phyloP scores from a whole-genome alignment of 2,797 vertebrate genomes.

The Parotocinclus haroldoi region DNA sequence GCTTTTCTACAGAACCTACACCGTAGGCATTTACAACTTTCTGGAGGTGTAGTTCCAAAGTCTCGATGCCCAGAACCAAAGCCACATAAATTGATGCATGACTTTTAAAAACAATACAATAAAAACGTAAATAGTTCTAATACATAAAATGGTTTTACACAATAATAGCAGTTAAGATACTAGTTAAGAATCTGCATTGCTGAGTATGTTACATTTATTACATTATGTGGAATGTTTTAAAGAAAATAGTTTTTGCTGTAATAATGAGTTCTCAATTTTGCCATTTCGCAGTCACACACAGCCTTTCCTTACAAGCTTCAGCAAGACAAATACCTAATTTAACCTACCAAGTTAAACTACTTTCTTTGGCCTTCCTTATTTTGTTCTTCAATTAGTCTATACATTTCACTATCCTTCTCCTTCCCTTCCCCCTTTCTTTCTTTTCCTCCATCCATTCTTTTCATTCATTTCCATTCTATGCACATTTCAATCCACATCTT shows the following conservation, averaged over 20 bases:
- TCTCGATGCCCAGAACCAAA: conserved; percentile 21
- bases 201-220: conserved; percentile 18
- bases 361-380: conserved; percentile 46
- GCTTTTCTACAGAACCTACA: conserved; percentile 18
- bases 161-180: conserved; percentile 32
- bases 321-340: conserved; percentile 1
- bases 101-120: conserved; percentile 30
- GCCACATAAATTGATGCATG: conserved; percentile 25
- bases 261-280: not conserved
- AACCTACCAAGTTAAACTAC: conserved; percentile 23
- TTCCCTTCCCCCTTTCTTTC: conserved; percentile 35
- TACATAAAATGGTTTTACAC: conserved; percentile 53
- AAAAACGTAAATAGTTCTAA: conserved; percentile 43
- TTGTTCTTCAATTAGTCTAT: conserved; percentile 1
- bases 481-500: conserved; percentile 29
- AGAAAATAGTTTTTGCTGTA: conserved; percentile 30
- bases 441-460: conserved; percentile 26
- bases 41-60: conserved; percentile 9
- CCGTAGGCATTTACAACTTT: conserved; percentile 26
- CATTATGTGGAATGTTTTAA: conserved; percentile 29
- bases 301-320: not conserved
- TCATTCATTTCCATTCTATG: conserved; percentile 36
- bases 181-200: conserved; percentile 31
- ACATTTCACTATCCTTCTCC: conserved; percentile 10
- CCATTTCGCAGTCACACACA: not conserved